Conservation (phyloP, 2,888 invertebrate genomes). For the Clistopyga incitator region DNA sequence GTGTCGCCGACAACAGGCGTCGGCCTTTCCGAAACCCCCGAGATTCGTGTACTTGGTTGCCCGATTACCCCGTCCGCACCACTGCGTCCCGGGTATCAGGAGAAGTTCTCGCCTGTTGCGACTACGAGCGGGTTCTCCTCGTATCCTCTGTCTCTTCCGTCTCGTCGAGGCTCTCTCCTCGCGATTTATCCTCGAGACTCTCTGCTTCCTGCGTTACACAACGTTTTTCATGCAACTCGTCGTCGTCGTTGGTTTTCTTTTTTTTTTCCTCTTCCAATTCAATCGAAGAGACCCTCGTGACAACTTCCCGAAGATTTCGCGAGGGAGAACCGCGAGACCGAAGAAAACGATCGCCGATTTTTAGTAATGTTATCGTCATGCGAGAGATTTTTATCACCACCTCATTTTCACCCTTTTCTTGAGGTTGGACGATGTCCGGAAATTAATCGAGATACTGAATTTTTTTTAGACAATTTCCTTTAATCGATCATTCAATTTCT, state of each 20-base stretch:
- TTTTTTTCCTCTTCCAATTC: background rate
- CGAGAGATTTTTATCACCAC: background rate
- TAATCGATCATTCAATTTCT: no score
- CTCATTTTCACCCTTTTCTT: background rate
- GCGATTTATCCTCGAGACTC: slow-evolving; percentile 48
- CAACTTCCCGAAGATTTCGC: background rate
- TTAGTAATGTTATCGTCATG: background rate
- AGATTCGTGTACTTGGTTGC: slow-evolving; percentile 93
- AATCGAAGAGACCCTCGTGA: slow-evolving; percentile 55
- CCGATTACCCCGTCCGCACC: slow-evolving; percentile 96
- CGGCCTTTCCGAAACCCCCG: slow-evolving; percentile 93
- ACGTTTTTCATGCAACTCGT: slow-evolving; percentile 9
- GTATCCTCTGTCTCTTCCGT: slow-evolving; percentile 59
- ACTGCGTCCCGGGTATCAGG: slow-evolving; percentile 95
- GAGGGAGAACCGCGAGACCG: background rate
- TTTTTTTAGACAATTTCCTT: no score
- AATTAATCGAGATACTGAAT: no score
- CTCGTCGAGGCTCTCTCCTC: slow-evolving; percentile 56
- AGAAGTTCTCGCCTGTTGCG: slow-evolving; percentile 88
- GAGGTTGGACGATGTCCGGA: no score
- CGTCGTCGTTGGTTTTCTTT: no score
- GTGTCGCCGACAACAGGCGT: slow-evolving; percentile 93
- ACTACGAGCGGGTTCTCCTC: slow-evolving; percentile 84
- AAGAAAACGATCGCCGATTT: background rate
- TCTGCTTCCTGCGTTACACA: slow-evolving; percentile 64